phyloP scores from a whole-genome alignment of 1,140 invertebrate genomes.

The Drosophila arizonae region DNA sequence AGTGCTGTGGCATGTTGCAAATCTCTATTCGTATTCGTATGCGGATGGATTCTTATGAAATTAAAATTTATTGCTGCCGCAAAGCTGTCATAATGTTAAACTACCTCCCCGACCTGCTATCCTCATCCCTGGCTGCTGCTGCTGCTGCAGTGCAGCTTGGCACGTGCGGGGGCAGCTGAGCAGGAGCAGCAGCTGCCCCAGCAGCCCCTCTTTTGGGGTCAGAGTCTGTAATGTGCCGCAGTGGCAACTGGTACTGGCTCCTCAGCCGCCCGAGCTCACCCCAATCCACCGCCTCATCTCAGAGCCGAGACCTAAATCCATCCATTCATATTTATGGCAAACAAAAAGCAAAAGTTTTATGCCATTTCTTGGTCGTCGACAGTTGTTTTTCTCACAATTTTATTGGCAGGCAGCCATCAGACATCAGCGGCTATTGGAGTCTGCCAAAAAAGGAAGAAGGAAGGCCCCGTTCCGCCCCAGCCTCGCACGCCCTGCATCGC shows the following conservation, averaged over 20 bases:
- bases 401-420: slow-evolving; percentile 70
- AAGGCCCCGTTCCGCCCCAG: no score
- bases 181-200: not conserved
- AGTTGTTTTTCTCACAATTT: slow-evolving; percentile 73
- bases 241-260: slow-evolving; percentile 35
- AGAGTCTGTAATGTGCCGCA: slow-evolving; percentile 35
- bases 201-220: slow-evolving; percentile 16
- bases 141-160: not conserved
- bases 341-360: slow-evolving; percentile 74
- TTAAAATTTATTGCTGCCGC: slow-evolving; percentile 74
- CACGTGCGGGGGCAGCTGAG: slow-evolving; percentile 12
- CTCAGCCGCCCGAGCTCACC: not conserved
- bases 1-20: slow-evolving; percentile 42
- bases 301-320: slow-evolving; percentile 51
- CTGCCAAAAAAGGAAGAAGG: slow-evolving; percentile 11
- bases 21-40: slow-evolving; percentile 57
- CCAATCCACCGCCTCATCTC: not conserved
- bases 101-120: not conserved
- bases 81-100: slow-evolving; percentile 55
- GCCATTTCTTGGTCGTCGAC: slow-evolving; percentile 65
- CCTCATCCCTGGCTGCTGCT: no score
- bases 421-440: slow-evolving; percentile 61
- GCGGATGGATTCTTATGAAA: slow-evolving; percentile 64
- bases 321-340: slow-evolving; percentile 74
- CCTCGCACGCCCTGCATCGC: not conserved